Evolutionary conservation across 1,140 invertebrate genomes (phyloP).

Genomic region (Cardiocondyla obscurior): DNA sequence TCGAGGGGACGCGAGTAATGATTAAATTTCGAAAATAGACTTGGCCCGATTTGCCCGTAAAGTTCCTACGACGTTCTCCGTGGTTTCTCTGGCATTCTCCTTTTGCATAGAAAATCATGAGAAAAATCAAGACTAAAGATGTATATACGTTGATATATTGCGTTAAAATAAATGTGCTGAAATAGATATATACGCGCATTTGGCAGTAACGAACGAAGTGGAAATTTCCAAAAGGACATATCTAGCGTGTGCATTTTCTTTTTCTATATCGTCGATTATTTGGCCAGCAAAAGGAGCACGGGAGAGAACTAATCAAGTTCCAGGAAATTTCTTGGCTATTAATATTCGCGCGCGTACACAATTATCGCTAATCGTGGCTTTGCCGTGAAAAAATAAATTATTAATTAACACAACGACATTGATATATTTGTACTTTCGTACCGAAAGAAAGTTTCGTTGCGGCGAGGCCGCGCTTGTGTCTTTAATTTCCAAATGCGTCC

Average conservation of each 20-base stretch:
- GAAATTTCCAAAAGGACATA: neutral
- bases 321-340: neutral
- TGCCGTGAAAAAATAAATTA: neutral
- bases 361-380: conserved; percentile 5
- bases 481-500: conserved; percentile 39
- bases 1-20: neutral
- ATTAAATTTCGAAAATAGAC: conserved; percentile 57
- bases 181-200: neutral
- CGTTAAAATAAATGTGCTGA: too few species aligned
- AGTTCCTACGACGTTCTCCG: neutral
- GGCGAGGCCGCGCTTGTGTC: neutral
- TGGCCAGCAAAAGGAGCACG: neutral
- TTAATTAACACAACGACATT: conserved; percentile 38
- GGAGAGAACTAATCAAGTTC: neutral
- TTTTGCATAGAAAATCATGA: neutral
- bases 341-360: neutral
- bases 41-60: conserved; percentile 41
- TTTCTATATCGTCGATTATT: neutral
- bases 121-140: conserved; percentile 12
- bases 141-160: too few species aligned
- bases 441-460: conserved; percentile 30
- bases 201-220: neutral
- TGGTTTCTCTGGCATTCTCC: neutral
- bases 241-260: neutral
- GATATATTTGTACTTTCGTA: conserved; percentile 46